Conservation (phyloP, 2,113 vertebrate species). For the Coptodon rendalli region DNA sequence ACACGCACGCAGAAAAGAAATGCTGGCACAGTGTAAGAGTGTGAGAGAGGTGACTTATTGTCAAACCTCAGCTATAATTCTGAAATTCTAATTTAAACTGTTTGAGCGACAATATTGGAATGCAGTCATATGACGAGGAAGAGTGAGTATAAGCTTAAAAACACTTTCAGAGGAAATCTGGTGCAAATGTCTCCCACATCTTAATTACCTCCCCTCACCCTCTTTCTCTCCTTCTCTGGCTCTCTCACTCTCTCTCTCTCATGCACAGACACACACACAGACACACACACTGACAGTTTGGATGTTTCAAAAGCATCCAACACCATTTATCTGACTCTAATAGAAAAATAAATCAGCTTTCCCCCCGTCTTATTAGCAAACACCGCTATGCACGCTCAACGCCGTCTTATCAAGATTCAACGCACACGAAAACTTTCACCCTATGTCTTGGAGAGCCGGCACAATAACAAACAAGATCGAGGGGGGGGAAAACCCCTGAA, state of each 20-base stretch:
- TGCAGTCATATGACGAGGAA: conserved; percentile 18
- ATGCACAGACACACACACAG: no score
- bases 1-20: not conserved
- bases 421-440: conserved; percentile 2
- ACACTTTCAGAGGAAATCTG: conserved; percentile 21
- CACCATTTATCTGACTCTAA: conserved; percentile 20
- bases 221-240: not conserved
- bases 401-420: conserved; percentile 30
- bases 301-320: conserved; percentile 5
- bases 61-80: conserved; percentile 32
- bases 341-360: conserved; percentile 31
- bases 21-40: not conserved
- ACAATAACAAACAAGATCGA: not conserved
- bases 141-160: conserved; percentile 16
- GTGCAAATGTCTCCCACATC: conserved; percentile 32
- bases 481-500: not conserved
- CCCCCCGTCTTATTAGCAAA: not conserved
- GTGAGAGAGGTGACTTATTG: conserved; percentile 4
- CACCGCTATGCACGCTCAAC: not conserved
- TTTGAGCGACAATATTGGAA: conserved; percentile 33
- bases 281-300: not conserved
- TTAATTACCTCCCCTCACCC: conserved; percentile 21
- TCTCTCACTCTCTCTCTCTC: not conserved
- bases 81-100: conserved; percentile 35
- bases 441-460: not conserved